Conservation (phyloP, 2,888 invertebrate genomes). For the Eupithecia tripunctaria region DNA sequence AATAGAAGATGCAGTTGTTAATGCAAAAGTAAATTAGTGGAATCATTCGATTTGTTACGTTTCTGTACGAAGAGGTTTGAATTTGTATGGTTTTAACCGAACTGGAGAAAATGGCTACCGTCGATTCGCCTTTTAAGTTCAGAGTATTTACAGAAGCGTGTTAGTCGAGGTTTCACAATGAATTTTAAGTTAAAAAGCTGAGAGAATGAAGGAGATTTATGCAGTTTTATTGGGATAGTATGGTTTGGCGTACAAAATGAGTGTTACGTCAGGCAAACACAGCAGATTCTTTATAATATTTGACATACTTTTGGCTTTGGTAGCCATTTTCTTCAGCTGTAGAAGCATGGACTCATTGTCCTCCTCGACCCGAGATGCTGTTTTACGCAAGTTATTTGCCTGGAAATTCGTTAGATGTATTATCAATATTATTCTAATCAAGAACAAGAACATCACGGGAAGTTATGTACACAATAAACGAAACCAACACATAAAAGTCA, state of each 20-base stretch:
- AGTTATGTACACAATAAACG: slow-evolving; percentile 50
- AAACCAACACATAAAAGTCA: slow-evolving; percentile 57
- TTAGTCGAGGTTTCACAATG: slow-evolving; percentile 60
- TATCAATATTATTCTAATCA: slow-evolving; percentile 50
- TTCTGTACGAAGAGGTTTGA: slow-evolving; percentile 53
- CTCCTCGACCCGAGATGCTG: slow-evolving; percentile 96
- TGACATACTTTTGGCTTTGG: slow-evolving; percentile 91
- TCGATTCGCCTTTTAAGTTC: slow-evolving; percentile 65
- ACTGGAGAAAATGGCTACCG: slow-evolving; percentile 85
- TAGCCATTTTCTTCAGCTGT: slow-evolving; percentile 98
- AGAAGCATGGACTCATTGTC: slow-evolving; percentile 98
- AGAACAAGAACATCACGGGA: slow-evolving; percentile 24
- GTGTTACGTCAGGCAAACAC: slow-evolving; percentile 64
- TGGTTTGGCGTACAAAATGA: slow-evolving; percentile 50
- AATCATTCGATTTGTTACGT: slow-evolving; percentile 48
- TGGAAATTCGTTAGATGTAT: slow-evolving; percentile 84
- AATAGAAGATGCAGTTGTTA: slow-evolving; percentile 36
- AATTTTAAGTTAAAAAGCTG: slow-evolving; percentile 31
- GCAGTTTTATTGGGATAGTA: slow-evolving; percentile 35
- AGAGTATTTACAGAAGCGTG: slow-evolving; percentile 64
- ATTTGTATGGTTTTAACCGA: slow-evolving; percentile 46
- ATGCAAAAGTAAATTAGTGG: slow-evolving; percentile 44
- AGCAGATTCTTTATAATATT: slow-evolving; percentile 69
- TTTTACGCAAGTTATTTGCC: slow-evolving; percentile 94
- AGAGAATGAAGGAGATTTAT: slow-evolving; percentile 20